Conservation (phyloP, 2,888 invertebrate genomes). For the Harpalus rufipes region DNA sequence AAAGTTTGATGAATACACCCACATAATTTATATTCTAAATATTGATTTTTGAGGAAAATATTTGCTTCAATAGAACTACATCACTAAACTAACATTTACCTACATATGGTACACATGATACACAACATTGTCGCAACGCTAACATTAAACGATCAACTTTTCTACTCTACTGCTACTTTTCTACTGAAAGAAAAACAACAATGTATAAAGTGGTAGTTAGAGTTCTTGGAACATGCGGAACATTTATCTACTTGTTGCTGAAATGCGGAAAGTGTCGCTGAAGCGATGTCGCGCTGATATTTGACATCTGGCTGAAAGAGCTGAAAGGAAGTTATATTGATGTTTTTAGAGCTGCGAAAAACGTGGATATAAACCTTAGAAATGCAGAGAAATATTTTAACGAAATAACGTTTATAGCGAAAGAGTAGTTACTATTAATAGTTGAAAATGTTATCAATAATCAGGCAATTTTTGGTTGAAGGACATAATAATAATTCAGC, state of each 20-base stretch:
- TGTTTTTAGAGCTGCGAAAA: too few species aligned
- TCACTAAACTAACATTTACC: slow-evolving; percentile 1
- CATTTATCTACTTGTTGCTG: slow-evolving; percentile 54
- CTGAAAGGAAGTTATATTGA: slow-evolving; percentile 26
- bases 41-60: background rate
- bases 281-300: slow-evolving; percentile 35
- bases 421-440: too few species aligned
- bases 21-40: background rate
- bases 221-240: slow-evolving; percentile 14
- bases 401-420: too few species aligned
- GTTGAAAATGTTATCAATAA: too few species aligned
- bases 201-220: slow-evolving; percentile 5
- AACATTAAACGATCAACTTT: background rate
- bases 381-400: too few species aligned
- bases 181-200: slow-evolving; percentile 30
- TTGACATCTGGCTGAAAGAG: slow-evolving; percentile 25
- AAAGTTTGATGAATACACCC: too few species aligned
- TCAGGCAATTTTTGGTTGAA: too few species aligned
- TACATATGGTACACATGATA: background rate
- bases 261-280: background rate
- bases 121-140: background rate
- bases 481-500: too few species aligned
- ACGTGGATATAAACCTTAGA: too few species aligned
- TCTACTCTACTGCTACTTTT: slow-evolving; percentile 15
- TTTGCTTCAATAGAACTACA: slow-evolving; percentile 3